Evolutionary conservation across 2,113 vertebrate species (phyloP), one percentile per base, ranked within the genome.

Genomic region (Sterrhoptilus dennistouni): DNA sequence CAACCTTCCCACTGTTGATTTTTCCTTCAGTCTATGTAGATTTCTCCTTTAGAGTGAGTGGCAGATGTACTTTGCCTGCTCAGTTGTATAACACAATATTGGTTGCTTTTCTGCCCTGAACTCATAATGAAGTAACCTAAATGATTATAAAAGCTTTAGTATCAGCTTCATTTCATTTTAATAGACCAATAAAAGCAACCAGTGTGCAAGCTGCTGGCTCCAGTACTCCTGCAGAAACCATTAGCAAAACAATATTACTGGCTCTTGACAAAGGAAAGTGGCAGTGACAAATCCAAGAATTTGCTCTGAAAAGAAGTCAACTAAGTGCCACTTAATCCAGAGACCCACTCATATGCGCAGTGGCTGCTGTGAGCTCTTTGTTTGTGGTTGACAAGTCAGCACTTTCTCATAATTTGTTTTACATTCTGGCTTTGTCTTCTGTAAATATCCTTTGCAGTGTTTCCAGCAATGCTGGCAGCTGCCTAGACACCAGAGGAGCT

Each of bases 111-210:
- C 56, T 75, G 72, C 75, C 63, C 90, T 89, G 68, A 94, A 65
- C 90, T 81, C 57, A 17, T 71, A 75, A 87, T 80, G 54, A 79
- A 94, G 88, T 86, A 93, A 71, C 79, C 76, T 79, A 83, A 91
- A 82, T 68, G 64, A 95, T 93, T 92, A 89, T 84, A 86, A 97
- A 95, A 95, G 79, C 93, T 96, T 96, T 90, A 96, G 35, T 75
- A 90, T 84, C 65, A 90, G 75, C 82, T 93, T 93, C 38, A 68
- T 95, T 95, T 96, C 93, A 87, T 90, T 94, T 96, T 96, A 92
- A 92, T 90, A 93, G 90, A 64, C 68, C 71, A 82, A 53, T 96
- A 95, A 97, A 95, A 96, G 83, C 89, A 97, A 72, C 69, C 45
- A 78, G 76, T 60, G 38, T 83, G 68, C 44, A 71, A 79, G 76